Evolutionary conservation across 2,113 vertebrate genomes (phyloP).

Genomic region (Neoarius graeffei): DNA sequence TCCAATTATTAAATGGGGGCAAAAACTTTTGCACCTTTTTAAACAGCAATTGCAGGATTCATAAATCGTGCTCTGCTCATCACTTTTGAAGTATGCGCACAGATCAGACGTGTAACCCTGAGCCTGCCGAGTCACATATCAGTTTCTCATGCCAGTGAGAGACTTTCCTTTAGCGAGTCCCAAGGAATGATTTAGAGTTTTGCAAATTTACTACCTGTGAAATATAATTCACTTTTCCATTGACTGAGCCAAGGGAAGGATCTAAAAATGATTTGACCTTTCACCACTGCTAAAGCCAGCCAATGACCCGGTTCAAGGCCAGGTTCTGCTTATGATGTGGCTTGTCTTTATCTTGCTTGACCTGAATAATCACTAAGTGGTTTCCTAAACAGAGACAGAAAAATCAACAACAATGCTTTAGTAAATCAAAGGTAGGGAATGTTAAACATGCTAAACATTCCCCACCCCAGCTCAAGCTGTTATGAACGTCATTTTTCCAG

Average conservation of each 20-base stretch:
- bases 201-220: slow-evolving; percentile 5
- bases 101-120: neutral
- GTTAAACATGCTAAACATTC: slow-evolving; percentile 57
- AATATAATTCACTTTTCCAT: neutral
- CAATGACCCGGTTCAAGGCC: neutral
- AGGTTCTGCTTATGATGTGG: slow-evolving; percentile 10
- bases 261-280: slow-evolving; percentile 38
- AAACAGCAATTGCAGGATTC: neutral
- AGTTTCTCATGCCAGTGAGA: neutral
- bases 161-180: neutral
- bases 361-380: slow-evolving; percentile 24
- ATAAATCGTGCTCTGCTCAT: neutral
- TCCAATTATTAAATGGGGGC: neutral
- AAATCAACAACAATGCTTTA: slow-evolving; percentile 43
- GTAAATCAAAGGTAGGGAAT: slow-evolving; percentile 25
- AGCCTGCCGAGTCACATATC: neutral
- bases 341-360: slow-evolving; percentile 11
- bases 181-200: slow-evolving; percentile 13
- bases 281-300: neutral
- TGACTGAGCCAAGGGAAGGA: slow-evolving; percentile 8
- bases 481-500: slow-evolving; percentile 37
- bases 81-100: neutral
- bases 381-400: neutral
- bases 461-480: slow-evolving; percentile 64
- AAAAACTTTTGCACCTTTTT: neutral